A percentile compares a stretch with the other conserved stretches of the same genome.
Evolutionary conservation across 2,113 vertebrate genomes (phyloP).

Genomic region (Xenotilapia caudafasciata): DNA sequence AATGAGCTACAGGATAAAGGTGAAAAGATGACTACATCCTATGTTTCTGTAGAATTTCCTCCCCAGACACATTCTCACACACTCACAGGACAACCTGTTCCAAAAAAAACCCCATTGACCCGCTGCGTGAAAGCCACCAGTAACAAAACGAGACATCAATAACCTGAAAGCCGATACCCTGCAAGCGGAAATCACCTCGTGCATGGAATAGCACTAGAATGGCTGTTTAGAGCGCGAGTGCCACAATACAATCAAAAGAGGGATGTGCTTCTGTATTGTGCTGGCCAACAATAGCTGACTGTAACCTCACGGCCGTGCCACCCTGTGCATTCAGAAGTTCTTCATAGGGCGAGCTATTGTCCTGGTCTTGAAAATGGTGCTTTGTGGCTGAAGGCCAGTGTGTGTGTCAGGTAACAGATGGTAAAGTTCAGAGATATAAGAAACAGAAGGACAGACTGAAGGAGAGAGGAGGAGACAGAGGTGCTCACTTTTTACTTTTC

Average conservation of each 20-base stretch:
- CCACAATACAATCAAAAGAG: slow-evolving; percentile 43
- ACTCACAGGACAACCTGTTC: slow-evolving; percentile 41
- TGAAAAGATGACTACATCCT: slow-evolving; percentile 43
- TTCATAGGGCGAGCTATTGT: slow-evolving; percentile 48
- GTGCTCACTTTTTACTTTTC: not conserved
- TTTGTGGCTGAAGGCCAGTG: slow-evolving; percentile 43
- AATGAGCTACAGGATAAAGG: slow-evolving; percentile 26
- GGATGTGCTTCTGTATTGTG: slow-evolving; percentile 60
- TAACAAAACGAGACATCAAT: slow-evolving; percentile 68
- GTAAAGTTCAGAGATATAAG: slow-evolving; percentile 10
- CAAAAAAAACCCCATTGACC: slow-evolving; percentile 50
- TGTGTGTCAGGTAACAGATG: slow-evolving; percentile 59
- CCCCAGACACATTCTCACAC: slow-evolving; percentile 18
- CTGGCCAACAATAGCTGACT: slow-evolving; percentile 56
- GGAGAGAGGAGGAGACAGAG: slow-evolving; percentile 7
- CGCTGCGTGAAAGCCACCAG: slow-evolving; percentile 47
- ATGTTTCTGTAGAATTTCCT: slow-evolving; percentile 44
- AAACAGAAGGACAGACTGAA: not conserved
- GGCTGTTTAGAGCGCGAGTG: slow-evolving; percentile 43
- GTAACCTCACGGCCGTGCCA: slow-evolving; percentile 54
- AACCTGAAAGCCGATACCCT: slow-evolving; percentile 63
- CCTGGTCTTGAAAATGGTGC: not conserved
- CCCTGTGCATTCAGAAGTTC: slow-evolving; percentile 52
- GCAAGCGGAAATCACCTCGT: slow-evolving; percentile 58
- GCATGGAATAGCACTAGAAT: slow-evolving; percentile 48